phyloP scores from a whole-genome alignment of 2,797 vertebrate species.

The Ispidina lecontei region DNA sequence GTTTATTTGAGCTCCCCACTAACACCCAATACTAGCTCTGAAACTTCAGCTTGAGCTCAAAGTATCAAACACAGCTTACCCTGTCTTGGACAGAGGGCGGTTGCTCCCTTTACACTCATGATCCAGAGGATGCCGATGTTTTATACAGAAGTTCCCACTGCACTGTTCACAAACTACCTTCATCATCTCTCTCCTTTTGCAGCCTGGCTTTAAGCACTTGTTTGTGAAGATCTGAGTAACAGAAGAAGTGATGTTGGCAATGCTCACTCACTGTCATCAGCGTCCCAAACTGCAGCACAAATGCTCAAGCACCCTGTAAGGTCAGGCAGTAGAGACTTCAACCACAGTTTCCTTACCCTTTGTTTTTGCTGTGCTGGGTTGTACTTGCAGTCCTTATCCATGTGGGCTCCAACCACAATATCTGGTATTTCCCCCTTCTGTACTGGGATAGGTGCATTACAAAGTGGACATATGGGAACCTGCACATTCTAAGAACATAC shows the following conservation, averaged over 20 bases:
- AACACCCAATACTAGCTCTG: background rate
- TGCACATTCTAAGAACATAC: slow-evolving; percentile 83
- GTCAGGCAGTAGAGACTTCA: background rate
- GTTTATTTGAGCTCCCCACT: background rate
- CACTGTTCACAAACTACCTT: slow-evolving; percentile 88
- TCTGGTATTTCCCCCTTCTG: slow-evolving; percentile 90
- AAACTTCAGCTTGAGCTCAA: background rate
- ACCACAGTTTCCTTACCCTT: slow-evolving; percentile 77
- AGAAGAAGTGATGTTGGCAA: background rate
- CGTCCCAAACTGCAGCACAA: background rate
- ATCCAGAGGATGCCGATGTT: slow-evolving; percentile 90
- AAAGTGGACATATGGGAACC: slow-evolving; percentile 93
- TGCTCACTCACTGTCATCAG: background rate
- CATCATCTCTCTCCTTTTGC: slow-evolving; percentile 94
- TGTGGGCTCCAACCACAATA: slow-evolving; percentile 89
- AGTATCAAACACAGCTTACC: slow-evolving; percentile 71
- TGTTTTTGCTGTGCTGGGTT: slow-evolving; percentile 85
- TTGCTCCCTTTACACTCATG: slow-evolving; percentile 84
- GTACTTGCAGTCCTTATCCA: slow-evolving; percentile 87
- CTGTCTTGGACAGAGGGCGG: slow-evolving; percentile 77
- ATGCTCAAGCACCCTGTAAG: rapidly evolving
- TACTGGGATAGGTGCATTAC: slow-evolving; percentile 86
- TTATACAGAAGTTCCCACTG: slow-evolving; percentile 89
- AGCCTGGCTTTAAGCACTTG: slow-evolving; percentile 89
- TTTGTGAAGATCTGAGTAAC: slow-evolving; percentile 87